Percentiles rank a stretch among this genome's conserved stretches.
phyloP scores from a whole-genome alignment of 1,140 invertebrate genomes.

The Halyomorpha halys region DNA sequence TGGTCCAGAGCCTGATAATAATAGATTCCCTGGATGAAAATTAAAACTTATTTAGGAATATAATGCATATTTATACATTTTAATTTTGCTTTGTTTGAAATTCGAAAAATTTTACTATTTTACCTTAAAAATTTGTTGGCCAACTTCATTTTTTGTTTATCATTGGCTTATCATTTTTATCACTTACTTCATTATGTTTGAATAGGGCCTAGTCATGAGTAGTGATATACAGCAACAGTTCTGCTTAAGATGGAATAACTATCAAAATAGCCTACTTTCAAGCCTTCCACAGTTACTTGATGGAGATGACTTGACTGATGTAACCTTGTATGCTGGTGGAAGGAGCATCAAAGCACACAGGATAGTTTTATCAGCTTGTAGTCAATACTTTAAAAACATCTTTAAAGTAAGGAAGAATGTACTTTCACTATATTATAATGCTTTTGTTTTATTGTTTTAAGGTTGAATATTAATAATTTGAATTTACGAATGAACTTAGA shows the following conservation, averaged over 20 bases:
- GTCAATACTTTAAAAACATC: constrained; percentile 81
- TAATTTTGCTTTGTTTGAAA: constrained; percentile 1
- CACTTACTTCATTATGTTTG: not conserved
- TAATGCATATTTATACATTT: no score
- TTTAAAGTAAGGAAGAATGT: constrained; percentile 53
- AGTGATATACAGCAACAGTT: constrained; percentile 57
- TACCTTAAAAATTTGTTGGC: no score
- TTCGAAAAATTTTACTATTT: not conserved
- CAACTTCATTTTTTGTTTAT: not conserved
- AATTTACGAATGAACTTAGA: no score
- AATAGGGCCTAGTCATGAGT: constrained; percentile 34
- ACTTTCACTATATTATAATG: no score
- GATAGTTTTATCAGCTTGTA: constrained; percentile 81
- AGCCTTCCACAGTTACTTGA: constrained; percentile 71
- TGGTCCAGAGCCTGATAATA: constrained; percentile 29
- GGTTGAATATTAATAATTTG: no score
- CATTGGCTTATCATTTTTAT: constrained; percentile 1
- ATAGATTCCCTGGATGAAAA: constrained; percentile 29
- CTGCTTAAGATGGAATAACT: constrained; percentile 67
- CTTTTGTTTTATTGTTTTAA: no score
- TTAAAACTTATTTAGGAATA: constrained; percentile 21
- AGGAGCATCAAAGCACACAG: constrained; percentile 70
- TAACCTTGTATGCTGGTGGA: constrained; percentile 75
- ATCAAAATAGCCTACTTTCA: constrained; percentile 67
- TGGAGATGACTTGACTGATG: constrained; percentile 77